These are phyloP conservation scores for Rhyacichthys aspro DNA, from an alignment of 2,797 vertebrate species.

Conservation along the genomic window DNA sequence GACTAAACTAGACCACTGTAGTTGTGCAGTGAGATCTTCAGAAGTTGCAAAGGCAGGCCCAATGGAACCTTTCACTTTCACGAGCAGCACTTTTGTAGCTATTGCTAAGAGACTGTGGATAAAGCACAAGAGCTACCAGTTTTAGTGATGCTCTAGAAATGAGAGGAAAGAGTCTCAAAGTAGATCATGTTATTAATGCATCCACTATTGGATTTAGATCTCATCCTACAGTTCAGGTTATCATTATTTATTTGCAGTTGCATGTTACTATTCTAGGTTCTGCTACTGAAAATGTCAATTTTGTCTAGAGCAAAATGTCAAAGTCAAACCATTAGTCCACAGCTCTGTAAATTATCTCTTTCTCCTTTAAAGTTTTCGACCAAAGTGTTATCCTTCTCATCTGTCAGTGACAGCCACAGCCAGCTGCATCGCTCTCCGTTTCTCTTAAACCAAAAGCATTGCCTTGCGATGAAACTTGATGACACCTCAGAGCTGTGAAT, in stretches of 20 bases:
- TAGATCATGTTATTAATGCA: neutral
- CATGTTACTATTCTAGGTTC: neutral
- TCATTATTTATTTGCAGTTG: conserved; percentile 5
- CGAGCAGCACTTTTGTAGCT: too few species aligned
- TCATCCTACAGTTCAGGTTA: neutral
- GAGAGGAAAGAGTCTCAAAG: too few species aligned
- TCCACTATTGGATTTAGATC: neutral
- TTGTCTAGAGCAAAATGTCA: conserved; percentile 11
- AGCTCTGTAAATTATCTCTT: conserved; percentile 45
- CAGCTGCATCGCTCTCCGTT: conserved; percentile 48
- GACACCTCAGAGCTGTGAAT: conserved; percentile 59
- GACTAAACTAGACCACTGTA: too few species aligned
- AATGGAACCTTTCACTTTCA: too few species aligned
- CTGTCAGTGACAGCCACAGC: conserved; percentile 44
- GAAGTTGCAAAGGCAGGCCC: too few species aligned
- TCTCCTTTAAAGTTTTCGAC: conserved; percentile 47
- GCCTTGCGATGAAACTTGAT: conserved; percentile 55
- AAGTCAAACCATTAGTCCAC: conserved; percentile 5
- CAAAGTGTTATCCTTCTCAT: conserved; percentile 51
- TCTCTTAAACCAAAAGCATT: conserved; percentile 69
- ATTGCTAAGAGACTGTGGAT: too few species aligned
- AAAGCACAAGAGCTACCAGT: too few species aligned
- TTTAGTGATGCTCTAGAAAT: too few species aligned
- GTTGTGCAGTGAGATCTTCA: too few species aligned
- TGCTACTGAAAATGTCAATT: neutral